Base-by-base conservation (phyloP, 2,888 invertebrate species). In the Tetragonisca angustula region DNA sequence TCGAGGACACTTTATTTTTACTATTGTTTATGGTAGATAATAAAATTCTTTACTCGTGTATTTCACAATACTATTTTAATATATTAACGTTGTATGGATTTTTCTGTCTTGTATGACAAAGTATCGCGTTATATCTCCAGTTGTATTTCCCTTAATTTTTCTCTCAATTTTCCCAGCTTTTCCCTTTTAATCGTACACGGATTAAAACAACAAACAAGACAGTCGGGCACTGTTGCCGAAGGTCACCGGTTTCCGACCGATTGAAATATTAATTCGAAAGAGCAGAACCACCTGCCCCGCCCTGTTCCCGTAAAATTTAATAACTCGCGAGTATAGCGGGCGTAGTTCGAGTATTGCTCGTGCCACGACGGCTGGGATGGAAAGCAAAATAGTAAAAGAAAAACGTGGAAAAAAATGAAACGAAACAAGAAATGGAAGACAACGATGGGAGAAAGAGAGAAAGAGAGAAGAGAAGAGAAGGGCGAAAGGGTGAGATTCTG, bases 211-310 rank as follows among this genome's bases (percentile, higher is more conserved):
- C n/a, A 9, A 15, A 21, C 6, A 62, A 70, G 50, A 52, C 21
- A 62, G 32, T 70, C 24, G 19, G 19, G 1, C 70, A 24, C 27
- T 19, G 52, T 36, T 43, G 9, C 36, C 50, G 50, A 70, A 61
- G 32, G 61, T 52, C 36, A 52, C 13, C 36, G 61, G 36, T 50
- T 67, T 3, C 11, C 19, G 15, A 65, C 13, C 43, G 32, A 9
- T n/a, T 74, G 75, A 79, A 79, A 79, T 59, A 67, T 73, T 73
- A 79, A 74, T 79, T 75, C 61, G 36, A 17, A 54, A 43, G 27
- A 62, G 62, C 52, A 52, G 61, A 61, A 19, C 50, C 76, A 4
- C 21, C 43, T 0, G 5, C 5, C 13, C 6, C 9, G 5, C 36
- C 24, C 62, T 36, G 17, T 52, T 32, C 36, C 36, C n/a, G 36